Evolutionary conservation across 2,888 invertebrate species (phyloP).

Genomic region (Muschampia plurimacula): DNA sequence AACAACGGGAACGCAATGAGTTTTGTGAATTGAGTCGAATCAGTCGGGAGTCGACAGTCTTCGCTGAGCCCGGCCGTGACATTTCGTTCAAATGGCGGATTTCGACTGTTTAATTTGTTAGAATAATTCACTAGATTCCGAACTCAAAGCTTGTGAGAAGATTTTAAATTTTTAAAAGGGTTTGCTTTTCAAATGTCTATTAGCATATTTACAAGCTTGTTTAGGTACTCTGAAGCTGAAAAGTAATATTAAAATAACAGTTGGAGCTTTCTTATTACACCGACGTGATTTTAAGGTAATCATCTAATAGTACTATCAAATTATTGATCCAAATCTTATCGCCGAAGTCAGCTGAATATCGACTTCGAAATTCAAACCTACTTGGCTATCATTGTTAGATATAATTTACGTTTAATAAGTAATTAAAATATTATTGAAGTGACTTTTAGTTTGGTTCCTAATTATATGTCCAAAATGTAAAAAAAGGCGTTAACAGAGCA

Average conservation of each 20-base stretch:
- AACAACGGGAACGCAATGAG: neutral
- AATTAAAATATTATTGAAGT: neutral
- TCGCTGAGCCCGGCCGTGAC: constrained; percentile 54
- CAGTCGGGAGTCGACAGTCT: constrained; percentile 25
- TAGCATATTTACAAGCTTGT: constrained; percentile 18
- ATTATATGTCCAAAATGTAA: too few relatives aligned
- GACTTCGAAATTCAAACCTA: too few relatives aligned
- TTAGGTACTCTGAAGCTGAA: neutral
- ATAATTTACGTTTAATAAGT: too few relatives aligned
- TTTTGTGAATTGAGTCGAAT: constrained; percentile 7
- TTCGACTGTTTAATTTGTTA: constrained; percentile 42
- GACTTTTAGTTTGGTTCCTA: neutral
- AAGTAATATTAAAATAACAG: neutral
- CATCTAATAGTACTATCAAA: neutral
- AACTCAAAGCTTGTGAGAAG: constrained; percentile 20
- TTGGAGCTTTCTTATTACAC: neutral
- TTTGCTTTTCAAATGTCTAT: constrained; percentile 16
- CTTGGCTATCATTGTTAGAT: neutral
- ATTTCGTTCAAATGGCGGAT: constrained; percentile 59
- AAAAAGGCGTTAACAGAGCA: too few relatives aligned
- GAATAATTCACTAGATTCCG: constrained; percentile 33
- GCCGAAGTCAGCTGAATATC: neutral
- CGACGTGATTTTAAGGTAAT: neutral
- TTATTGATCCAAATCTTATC: neutral
- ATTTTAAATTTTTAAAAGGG: constrained; percentile 11